phyloP scores from a whole-genome alignment of 2,888 invertebrate species.

The Timema cristinae region DNA sequence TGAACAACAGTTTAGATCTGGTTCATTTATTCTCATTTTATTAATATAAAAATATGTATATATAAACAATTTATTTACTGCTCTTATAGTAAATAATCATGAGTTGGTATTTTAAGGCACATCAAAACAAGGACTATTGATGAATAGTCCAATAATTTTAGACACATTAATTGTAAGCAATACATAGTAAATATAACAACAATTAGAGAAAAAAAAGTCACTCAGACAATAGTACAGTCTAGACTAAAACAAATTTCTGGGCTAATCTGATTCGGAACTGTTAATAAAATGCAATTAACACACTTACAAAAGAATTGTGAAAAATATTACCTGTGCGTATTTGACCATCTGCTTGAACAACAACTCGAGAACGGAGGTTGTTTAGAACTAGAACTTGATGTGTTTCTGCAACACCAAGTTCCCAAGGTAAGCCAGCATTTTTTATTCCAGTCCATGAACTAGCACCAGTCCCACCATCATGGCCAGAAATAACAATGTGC shows the following conservation, averaged over 20 bases:
- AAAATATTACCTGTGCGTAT: conserved; percentile 67
- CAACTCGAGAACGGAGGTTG: conserved; percentile 86
- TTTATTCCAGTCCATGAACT: conserved; percentile 99
- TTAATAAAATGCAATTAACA: too few relatives aligned
- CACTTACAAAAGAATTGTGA: background rate
- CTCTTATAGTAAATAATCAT: too few relatives aligned
- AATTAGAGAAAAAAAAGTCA: background rate
- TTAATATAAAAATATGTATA: too few relatives aligned
- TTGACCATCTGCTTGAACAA: conserved; percentile 96
- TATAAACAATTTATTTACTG: too few relatives aligned
- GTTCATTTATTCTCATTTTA: too few relatives aligned
- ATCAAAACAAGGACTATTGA: too few relatives aligned
- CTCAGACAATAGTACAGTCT: background rate
- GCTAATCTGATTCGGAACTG: too few relatives aligned
- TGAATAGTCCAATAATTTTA: too few relatives aligned
- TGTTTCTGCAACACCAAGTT: conserved; percentile 95
- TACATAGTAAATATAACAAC: background rate
- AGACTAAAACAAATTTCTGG: background rate
- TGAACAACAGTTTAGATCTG: too few relatives aligned
- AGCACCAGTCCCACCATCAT: conserved; percentile 99
- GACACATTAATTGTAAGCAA: too few relatives aligned
- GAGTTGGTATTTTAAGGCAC: too few relatives aligned
- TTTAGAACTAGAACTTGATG: conserved; percentile 95
- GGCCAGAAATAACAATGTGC: conserved; percentile 97
- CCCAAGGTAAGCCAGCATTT: conserved; percentile 97